Evolutionary conservation across 1,140 invertebrate species (phyloP).

Genomic region (Macrotrachela quadricornifera): DNA sequence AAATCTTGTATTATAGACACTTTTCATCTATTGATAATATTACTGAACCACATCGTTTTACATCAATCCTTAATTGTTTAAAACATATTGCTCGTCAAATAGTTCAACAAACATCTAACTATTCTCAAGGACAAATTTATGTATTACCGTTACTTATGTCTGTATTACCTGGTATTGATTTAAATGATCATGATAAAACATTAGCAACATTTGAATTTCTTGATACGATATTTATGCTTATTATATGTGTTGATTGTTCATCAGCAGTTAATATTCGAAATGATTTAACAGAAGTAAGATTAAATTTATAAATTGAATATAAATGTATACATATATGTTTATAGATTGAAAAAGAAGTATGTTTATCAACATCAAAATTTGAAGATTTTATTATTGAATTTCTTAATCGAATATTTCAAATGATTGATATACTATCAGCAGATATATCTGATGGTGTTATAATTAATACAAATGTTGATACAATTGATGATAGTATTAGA

Average conservation of each 20-base stretch:
- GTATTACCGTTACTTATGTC: slow-evolving; percentile 55
- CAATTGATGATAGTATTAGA: too few relatives aligned
- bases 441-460: not conserved
- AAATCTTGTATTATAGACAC: too few relatives aligned
- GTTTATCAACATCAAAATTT: slow-evolving; percentile 54
- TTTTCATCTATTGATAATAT: too few relatives aligned
- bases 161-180: slow-evolving; percentile 62
- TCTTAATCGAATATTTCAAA: slow-evolving; percentile 25
- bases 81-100: slow-evolving; percentile 44
- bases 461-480: too few relatives aligned
- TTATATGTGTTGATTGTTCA: slow-evolving; percentile 64
- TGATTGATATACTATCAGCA: not conserved
- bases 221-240: slow-evolving; percentile 46
- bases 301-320: too few relatives aligned
- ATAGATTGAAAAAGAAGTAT: slow-evolving; percentile 44
- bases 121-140: slow-evolving; percentile 52
- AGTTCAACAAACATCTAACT: slow-evolving; percentile 33
- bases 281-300: slow-evolving; percentile 44
- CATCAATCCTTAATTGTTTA: too few relatives aligned
- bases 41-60: too few relatives aligned
- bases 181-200: slow-evolving; percentile 65
- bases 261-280: slow-evolving; percentile 40
- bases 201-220: slow-evolving; percentile 53
- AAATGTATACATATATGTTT: too few relatives aligned
- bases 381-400: slow-evolving; percentile 71